Conservation (phyloP, 2,888 invertebrate species). For the Cistogaster globosa region DNA sequence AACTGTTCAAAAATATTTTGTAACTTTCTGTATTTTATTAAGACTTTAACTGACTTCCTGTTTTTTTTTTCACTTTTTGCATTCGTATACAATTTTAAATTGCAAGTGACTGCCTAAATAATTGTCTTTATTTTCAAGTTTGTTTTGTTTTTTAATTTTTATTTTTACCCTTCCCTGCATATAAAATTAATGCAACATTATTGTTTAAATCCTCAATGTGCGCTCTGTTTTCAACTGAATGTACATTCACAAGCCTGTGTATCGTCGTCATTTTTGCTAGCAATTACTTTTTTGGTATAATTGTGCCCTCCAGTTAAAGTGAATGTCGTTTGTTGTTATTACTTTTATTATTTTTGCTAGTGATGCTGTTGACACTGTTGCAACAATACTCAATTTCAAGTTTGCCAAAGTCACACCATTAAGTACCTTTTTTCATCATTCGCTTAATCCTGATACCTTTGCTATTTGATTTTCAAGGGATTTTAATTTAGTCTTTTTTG, state of each 20-base stretch:
- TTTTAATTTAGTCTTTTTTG: conserved; percentile 27
- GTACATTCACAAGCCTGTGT: neutral
- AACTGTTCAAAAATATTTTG: no score
- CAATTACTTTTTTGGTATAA: conserved; percentile 73
- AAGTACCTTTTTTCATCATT: neutral
- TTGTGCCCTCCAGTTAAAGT: conserved; percentile 72
- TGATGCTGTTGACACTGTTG: conserved; percentile 39
- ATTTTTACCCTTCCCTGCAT: neutral
- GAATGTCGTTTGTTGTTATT: conserved; percentile 62
- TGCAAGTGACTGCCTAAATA: conserved; percentile 35
- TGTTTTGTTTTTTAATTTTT: neutral
- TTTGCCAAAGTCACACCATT: conserved; percentile 61
- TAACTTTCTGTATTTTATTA: no score
- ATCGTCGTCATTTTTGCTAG: conserved; percentile 50
- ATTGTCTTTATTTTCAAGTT: conserved; percentile 46
- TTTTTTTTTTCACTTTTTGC: no score
- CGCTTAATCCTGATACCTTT: conserved; percentile 1
- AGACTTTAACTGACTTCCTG: no score
- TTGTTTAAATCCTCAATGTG: conserved; percentile 63
- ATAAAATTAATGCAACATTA: conserved; percentile 72
- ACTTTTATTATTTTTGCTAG: conserved; percentile 27
- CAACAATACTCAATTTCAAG: conserved; percentile 56
- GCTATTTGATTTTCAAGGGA: conserved; percentile 8
- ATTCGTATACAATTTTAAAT: conserved; percentile 40
- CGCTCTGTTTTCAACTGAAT: conserved; percentile 26